A percentile compares a stretch with the other conserved stretches of the same genome.
Conservation (phyloP, 2,797 vertebrate genomes). For the Acestrorhynchus altus region DNA sequence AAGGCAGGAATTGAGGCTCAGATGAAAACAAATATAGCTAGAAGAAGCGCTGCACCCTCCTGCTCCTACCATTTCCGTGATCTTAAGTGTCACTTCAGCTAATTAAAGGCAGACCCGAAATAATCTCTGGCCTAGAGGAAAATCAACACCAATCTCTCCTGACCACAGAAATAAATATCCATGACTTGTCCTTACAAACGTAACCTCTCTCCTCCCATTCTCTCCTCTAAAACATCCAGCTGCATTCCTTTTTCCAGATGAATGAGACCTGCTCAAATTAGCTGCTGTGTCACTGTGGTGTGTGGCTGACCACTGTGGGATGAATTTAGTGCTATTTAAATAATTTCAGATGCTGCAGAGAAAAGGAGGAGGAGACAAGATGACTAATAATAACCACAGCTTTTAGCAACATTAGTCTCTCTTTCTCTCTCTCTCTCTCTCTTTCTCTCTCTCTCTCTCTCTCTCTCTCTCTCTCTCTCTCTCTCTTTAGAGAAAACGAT, state of each 20-base stretch:
- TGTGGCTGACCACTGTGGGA: slow-evolving; percentile 60
- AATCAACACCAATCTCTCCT: slow-evolving; percentile 58
- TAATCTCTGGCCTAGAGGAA: slow-evolving; percentile 58
- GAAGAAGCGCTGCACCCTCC: slow-evolving; percentile 1
- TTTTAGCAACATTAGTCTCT: slow-evolving; percentile 67
- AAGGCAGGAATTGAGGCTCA: slow-evolving; percentile 36
- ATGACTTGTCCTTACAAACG: neutral
- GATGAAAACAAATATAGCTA: neutral
- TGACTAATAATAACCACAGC: slow-evolving; percentile 72
- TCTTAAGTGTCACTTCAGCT: slow-evolving; percentile 58
- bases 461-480: slow-evolving; percentile 16
- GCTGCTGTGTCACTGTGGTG: slow-evolving; percentile 56
- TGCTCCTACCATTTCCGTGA: slow-evolving; percentile 32
- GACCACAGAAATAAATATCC: slow-evolving; percentile 18
- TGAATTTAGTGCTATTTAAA: slow-evolving; percentile 70
- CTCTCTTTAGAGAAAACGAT: slow-evolving; percentile 64
- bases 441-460: neutral
- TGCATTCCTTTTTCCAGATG: slow-evolving; percentile 67
- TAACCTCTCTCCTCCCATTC: slow-evolving; percentile 8
- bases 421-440: too few relatives aligned
- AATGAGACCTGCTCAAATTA: slow-evolving; percentile 69
- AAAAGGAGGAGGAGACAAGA: slow-evolving; percentile 70
- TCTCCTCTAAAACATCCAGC: slow-evolving; percentile 60
- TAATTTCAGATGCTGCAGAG: slow-evolving; percentile 73
- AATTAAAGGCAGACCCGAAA: slow-evolving; percentile 65